phyloP scores from a whole-genome alignment of 2,113 vertebrate species.

The Eulemur macaco region DNA sequence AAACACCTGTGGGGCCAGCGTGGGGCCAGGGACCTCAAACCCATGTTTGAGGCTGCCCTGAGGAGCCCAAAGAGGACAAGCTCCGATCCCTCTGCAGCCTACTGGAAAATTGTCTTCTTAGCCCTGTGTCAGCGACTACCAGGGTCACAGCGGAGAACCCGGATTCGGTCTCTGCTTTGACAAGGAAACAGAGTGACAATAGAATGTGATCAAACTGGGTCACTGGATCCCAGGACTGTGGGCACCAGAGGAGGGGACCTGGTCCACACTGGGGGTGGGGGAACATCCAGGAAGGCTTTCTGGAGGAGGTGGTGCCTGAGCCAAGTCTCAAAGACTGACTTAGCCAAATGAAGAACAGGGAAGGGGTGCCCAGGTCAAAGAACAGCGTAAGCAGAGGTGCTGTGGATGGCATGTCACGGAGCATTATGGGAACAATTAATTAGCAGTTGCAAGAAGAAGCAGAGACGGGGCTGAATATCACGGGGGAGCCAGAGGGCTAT shows the following conservation, averaged over 20 bases:
- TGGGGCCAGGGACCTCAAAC: not conserved
- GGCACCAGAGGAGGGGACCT: not conserved
- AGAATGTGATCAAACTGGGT: not conserved
- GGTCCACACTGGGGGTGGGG: not conserved
- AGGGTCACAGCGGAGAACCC: not conserved
- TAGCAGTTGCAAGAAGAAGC: not conserved
- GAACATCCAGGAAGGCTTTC: not conserved
- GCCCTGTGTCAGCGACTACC: not conserved
- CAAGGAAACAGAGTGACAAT: not conserved
- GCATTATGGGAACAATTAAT: not conserved
- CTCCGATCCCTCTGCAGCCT: not conserved
- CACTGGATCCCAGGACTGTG: not conserved
- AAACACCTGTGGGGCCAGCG: not conserved
- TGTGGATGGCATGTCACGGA: not conserved
- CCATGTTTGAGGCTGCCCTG: not conserved
- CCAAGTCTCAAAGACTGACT: not conserved
- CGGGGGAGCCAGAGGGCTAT: not conserved
- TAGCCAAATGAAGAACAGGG: not conserved
- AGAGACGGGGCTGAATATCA: not conserved
- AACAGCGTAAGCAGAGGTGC: not conserved
- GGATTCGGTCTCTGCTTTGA: not conserved
- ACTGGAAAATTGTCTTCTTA: not conserved
- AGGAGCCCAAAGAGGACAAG: not conserved
- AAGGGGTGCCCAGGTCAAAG: not conserved
- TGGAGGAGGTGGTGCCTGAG: not conserved